Evolutionary conservation across 1,140 invertebrate species (phyloP).

Genomic region (fruit fly (Drosophila melanogaster)): DNA sequence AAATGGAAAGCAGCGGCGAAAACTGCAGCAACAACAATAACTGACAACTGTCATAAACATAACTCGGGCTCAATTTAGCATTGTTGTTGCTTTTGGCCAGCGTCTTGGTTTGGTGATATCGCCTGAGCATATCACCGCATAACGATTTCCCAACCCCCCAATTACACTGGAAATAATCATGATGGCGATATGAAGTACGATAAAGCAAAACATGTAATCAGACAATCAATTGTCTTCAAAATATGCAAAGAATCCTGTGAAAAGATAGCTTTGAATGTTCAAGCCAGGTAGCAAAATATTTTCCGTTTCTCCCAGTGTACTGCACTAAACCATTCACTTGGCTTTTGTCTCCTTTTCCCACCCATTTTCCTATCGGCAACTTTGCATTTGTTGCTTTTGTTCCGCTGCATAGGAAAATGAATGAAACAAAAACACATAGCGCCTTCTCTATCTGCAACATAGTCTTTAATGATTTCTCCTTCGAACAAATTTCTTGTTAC

Average conservation of each 20-base stretch:
- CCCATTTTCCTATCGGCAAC: constrained; percentile 16
- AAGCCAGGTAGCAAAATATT: too few species aligned
- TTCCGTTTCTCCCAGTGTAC: neutral
- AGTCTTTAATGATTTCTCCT: constrained; percentile 77
- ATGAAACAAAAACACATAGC: neutral
- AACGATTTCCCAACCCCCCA: constrained; percentile 30
- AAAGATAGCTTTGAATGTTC: too few species aligned
- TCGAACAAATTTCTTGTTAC: constrained; percentile 72
- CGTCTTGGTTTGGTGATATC: constrained; percentile 56
- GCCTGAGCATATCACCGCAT: constrained; percentile 56
- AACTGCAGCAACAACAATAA: constrained; percentile 43
- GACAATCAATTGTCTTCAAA: too few species aligned
- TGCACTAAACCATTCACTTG: constrained; percentile 29
- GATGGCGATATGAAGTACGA: too few species aligned
- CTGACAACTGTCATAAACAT: constrained; percentile 79
- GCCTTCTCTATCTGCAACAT: constrained; percentile 21
- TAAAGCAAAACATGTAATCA: too few species aligned
- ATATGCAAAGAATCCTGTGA: too few species aligned
- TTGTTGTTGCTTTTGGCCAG: constrained; percentile 36
- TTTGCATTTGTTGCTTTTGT: constrained; percentile 32
- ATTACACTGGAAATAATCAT: neutral
- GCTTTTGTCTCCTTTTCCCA: constrained; percentile 38
- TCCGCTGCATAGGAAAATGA: constrained; percentile 14
- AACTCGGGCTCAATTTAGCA: constrained; percentile 78
- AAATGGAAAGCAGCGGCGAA: constrained; percentile 73